phyloP scores from a whole-genome alignment of 2,113 vertebrate species.

The Haemorhous mexicanus region DNA sequence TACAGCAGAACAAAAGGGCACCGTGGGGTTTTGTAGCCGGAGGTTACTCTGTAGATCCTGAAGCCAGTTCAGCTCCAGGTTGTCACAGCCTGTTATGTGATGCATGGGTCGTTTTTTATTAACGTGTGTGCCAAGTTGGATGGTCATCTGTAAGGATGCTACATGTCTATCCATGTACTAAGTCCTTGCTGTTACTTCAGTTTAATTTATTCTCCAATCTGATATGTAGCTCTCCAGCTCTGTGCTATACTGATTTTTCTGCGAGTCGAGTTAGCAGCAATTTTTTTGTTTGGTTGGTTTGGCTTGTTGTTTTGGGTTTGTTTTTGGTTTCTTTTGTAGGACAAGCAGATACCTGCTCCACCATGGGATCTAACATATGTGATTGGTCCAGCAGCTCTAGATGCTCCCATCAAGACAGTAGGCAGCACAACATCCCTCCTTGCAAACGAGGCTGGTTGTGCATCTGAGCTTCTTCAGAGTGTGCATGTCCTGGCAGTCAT shows the following conservation, averaged over 20 bases:
- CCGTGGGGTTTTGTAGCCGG: background rate
- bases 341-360: background rate
- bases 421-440: conserved; percentile 33
- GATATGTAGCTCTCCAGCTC: background rate
- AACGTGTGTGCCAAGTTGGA: background rate
- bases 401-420: background rate
- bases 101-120: conserved; percentile 15
- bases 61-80: background rate
- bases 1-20: background rate
- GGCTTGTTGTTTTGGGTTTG: background rate
- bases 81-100: background rate
- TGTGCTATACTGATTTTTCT: background rate
- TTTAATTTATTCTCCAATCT: conserved; percentile 52
- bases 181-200: conserved; percentile 6
- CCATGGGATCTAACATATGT: background rate
- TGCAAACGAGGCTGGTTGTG: background rate
- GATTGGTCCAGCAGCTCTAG: conserved; percentile 33
- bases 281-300: background rate
- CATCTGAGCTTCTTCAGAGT: background rate
- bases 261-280: background rate
- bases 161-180: background rate
- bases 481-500: background rate
- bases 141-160: background rate
- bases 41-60: background rate
- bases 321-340: background rate